phyloP scores from a whole-genome alignment of 2,888 invertebrate species.

The Stenichneumon culpator region DNA sequence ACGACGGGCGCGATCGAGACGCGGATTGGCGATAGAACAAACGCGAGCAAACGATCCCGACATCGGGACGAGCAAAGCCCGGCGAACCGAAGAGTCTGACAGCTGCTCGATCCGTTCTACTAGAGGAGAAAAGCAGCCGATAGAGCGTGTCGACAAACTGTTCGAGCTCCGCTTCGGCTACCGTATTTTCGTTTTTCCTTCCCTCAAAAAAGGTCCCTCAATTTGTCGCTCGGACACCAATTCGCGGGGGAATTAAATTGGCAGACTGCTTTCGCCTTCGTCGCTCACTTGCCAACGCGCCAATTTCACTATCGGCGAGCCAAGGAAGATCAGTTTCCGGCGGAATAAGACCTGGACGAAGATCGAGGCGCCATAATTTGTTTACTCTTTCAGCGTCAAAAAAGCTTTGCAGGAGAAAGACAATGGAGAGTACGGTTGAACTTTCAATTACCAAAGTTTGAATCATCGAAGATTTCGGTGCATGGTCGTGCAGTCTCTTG shows the following conservation, averaged over 20 bases:
- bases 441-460: not conserved
- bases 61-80: slow-evolving; percentile 29
- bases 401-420: not conserved
- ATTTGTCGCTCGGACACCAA: slow-evolving; percentile 45
- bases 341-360: not conserved
- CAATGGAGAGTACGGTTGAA: not conserved
- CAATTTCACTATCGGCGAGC: not conserved
- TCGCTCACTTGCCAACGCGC: not conserved
- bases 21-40: slow-evolving; percentile 49
- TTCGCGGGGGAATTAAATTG: slow-evolving; percentile 27
- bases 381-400: not conserved
- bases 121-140: slow-evolving; percentile 4
- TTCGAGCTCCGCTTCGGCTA: slow-evolving; percentile 22
- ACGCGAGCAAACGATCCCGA: slow-evolving; percentile 15
- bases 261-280: not conserved
- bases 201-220: slow-evolving; percentile 40
- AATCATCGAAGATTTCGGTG: not conserved
- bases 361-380: not conserved
- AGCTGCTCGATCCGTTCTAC: slow-evolving; percentile 55
- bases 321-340: not conserved
- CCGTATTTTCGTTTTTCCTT: slow-evolving; percentile 14
- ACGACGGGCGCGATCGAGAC: slow-evolving; percentile 42
- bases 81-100: slow-evolving; percentile 46
- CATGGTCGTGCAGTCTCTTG: not conserved
- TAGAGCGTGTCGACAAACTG: slow-evolving; percentile 48